phyloP scores from a whole-genome alignment of 2,113 vertebrate species.

The Microcebus murinus region DNA sequence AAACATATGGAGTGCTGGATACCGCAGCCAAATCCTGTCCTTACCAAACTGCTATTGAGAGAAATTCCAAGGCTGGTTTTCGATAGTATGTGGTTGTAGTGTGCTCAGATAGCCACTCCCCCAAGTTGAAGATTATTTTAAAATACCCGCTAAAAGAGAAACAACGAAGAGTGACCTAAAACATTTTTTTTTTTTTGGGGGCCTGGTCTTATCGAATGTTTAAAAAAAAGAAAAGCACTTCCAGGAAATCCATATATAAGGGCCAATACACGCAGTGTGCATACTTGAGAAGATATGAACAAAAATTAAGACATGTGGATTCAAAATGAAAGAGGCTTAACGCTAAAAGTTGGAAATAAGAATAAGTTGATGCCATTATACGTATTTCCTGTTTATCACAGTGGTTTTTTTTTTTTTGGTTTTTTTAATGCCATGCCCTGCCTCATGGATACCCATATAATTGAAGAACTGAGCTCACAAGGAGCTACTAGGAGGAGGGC shows the following conservation, averaged over 20 bases:
- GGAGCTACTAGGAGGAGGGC: too few relatives aligned
- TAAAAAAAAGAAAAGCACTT: constrained; percentile 59
- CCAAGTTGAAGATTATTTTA: constrained; percentile 33
- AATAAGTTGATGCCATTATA: neutral
- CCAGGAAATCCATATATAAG: neutral
- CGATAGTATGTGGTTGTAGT: constrained; percentile 52
- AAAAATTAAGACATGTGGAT: neutral
- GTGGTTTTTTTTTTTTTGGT: too few relatives aligned
- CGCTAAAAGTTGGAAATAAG: neutral
- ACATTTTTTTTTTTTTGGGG: neutral
- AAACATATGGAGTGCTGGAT: constrained; percentile 78
- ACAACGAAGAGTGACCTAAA: constrained; percentile 46
- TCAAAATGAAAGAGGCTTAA: neutral
- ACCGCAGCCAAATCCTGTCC: constrained; percentile 78
- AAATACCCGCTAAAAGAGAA: constrained; percentile 59
- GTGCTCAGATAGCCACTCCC: constrained; percentile 40
- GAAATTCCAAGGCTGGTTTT: constrained; percentile 73
- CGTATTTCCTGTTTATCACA: neutral
- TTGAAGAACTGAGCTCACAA: neutral
- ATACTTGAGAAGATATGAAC: neutral
- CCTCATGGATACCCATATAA: neutral
- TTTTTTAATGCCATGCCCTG: neutral
- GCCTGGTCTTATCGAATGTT: constrained; percentile 45
- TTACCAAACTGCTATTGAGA: constrained; percentile 77
- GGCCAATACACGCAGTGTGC: neutral